Evolutionary conservation across 2,113 vertebrate genomes (phyloP), one percentile per base, ranked within the genome.

Genomic region (Podiceps cristatus): DNA sequence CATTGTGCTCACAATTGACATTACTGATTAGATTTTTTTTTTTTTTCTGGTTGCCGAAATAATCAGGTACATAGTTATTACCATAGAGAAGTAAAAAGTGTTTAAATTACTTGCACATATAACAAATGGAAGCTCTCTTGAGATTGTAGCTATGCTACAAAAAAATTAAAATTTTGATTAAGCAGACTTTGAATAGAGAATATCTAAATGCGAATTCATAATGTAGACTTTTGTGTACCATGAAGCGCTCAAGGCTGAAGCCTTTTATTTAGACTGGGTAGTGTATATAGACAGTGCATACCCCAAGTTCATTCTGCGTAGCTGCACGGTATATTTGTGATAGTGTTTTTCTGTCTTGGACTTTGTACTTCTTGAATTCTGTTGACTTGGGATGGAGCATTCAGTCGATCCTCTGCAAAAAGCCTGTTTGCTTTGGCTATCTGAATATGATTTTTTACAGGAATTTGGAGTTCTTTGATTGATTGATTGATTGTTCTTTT

Each of bases 251-350:
- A 35, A 66, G 27, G 20, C 40, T 90, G 63, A 22, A 88, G 45
- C 15, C 12, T 35, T 73, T 52, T 47, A 8, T n/a, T 37, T 16
- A 13, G 27, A 42, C 40, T 18, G 11, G 18, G 11, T 18, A 0
- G 1, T 24, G 8, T 28, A 8, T 63, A 52, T 8, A 52, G 13
- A 27, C 35, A 28, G 2, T 7, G 23, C 35, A 27, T 8, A 14
- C 4, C 19, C 19, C 10, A 4, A 42, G 28, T 35, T n/a, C 25
- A 31, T 62, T 63, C 44, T 64, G 28, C 37, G 62, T 31, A 18
- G 24, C 5, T 20, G 42, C 1, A 1, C 14, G 19, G 4, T 19
- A 2, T 35, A 7, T 3, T 2, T 25, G 31, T 40, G 7, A 13
- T 53, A n/a, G 47, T 59, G 24, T 4, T 75, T 53, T 86, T 42